A percentile compares a stretch with the other conserved stretches of the same genome.
phyloP scores from a whole-genome alignment of 2,113 vertebrate species.

The Petaurus breviceps region DNA sequence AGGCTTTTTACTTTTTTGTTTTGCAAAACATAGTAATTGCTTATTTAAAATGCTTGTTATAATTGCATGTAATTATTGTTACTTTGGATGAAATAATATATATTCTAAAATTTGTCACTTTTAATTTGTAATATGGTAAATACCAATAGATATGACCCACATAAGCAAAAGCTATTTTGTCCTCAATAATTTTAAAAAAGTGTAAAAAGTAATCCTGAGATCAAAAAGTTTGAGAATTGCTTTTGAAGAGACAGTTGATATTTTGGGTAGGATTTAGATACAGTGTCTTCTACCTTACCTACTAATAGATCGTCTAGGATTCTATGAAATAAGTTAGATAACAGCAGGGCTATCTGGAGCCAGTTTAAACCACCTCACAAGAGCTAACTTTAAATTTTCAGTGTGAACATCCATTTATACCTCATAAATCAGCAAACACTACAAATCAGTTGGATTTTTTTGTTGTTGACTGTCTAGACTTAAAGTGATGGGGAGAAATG shows the following conservation, averaged over 20 bases:
- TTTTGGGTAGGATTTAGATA: not conserved
- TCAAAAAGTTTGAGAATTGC: not conserved
- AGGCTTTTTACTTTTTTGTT: not conserved
- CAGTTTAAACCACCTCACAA: not conserved
- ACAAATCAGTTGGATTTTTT: not conserved
- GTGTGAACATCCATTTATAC: not conserved
- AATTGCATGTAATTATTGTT: not conserved
- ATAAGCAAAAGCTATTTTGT: not conserved
- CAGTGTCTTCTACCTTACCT: not conserved
- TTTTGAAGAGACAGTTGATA: not conserved
- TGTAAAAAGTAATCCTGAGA: not conserved
- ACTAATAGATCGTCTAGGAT: not conserved
- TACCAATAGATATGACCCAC: not conserved
- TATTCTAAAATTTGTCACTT: not conserved
- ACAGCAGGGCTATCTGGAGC: not conserved
- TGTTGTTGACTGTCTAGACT: not conserved
- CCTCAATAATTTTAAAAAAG: not conserved
- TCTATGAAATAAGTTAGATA: not conserved
- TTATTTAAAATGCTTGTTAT: not conserved
- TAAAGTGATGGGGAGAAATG: not conserved
- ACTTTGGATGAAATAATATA: not conserved
- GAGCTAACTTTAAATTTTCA: not conserved
- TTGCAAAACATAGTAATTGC: not conserved
- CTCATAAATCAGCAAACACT: not conserved
- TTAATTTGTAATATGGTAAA: not conserved